A percentile compares a stretch with the other conserved stretches of the same genome.
phyloP scores from a whole-genome alignment of 2,797 vertebrate species.

The Sphenodon punctatus region DNA sequence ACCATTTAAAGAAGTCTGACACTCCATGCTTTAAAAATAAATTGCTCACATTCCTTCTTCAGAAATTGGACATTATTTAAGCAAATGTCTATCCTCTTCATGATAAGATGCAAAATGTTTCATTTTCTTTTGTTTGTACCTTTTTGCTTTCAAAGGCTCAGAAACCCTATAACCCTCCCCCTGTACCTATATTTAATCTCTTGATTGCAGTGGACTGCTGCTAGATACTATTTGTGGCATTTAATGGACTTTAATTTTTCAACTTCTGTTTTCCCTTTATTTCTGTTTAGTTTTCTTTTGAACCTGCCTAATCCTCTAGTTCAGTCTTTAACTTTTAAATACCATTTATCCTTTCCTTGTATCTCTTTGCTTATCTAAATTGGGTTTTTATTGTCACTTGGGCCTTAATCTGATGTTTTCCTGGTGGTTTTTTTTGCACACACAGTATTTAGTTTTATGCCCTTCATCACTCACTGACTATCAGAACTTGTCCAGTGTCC shows the following conservation, averaged over 20 bases:
- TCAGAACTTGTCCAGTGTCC: conserved; percentile 4
- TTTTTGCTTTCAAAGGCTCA: neutral
- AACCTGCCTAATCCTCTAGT: neutral
- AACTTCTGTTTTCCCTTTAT: conserved; percentile 12
- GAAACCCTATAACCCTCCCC: no score
- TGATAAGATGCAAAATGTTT: neutral
- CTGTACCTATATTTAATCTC: no score
- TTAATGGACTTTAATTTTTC: conserved; percentile 39
- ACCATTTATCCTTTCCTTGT: neutral
- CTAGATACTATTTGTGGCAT: neutral
- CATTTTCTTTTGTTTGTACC: conserved; percentile 18
- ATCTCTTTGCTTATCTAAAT: conserved; percentile 34
- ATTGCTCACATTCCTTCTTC: neutral
- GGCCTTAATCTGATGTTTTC: conserved; percentile 16
- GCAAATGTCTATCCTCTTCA: conserved; percentile 15
- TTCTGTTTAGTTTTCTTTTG: neutral
- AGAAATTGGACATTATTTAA: conserved; percentile 4
- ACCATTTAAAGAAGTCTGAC: conserved; percentile 29
- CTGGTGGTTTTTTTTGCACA: neutral
- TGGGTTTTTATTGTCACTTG: conserved; percentile 10
- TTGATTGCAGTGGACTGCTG: neutral
- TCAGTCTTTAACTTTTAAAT: conserved; percentile 15
- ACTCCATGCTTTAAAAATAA: neutral
- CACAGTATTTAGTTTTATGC: neutral
- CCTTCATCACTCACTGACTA: neutral